A percentile compares a stretch with the other conserved stretches of the same genome.
phyloP scores from a whole-genome alignment of 2,888 invertebrate genomes.

The Strigamia transsilvanica region DNA sequence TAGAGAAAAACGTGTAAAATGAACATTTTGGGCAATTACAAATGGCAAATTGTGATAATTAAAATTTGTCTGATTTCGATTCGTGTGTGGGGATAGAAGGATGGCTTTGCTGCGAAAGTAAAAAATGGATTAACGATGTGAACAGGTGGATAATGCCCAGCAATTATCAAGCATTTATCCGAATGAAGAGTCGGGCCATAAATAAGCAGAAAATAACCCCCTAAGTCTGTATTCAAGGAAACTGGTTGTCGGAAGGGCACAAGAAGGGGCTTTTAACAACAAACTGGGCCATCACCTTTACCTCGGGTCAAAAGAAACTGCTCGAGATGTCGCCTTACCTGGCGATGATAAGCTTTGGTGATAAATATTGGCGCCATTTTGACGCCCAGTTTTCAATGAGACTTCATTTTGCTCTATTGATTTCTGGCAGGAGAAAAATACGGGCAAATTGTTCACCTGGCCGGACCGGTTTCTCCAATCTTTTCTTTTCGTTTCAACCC shows the following conservation, averaged over 20 bases:
- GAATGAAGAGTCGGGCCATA: constrained; percentile 23
- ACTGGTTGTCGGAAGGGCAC: constrained; percentile 4
- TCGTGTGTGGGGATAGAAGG: background rate
- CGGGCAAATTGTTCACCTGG: constrained; percentile 27
- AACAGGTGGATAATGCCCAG: constrained; percentile 43
- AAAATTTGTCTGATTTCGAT: background rate
- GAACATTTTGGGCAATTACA: too few species aligned
- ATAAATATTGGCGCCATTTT: constrained; percentile 51
- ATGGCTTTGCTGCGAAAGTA: background rate
- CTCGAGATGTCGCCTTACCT: background rate
- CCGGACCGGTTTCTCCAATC: constrained; percentile 11
- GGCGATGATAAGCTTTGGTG: constrained; percentile 33
- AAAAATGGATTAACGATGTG: background rate
- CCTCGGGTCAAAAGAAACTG: constrained; percentile 16
- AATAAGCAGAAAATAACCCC: constrained; percentile 46
- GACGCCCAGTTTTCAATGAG: constrained; percentile 32
- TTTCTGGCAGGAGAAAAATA: constrained; percentile 40
- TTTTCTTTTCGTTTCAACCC: background rate
- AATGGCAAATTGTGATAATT: too few species aligned
- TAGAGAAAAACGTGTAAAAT: too few species aligned
- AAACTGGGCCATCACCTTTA: background rate
- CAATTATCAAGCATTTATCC: constrained; percentile 49
- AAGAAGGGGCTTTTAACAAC: constrained; percentile 12
- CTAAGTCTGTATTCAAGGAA: constrained; percentile 13
- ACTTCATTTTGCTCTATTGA: constrained; percentile 51